A percentile compares a stretch with the other conserved stretches of the same genome.
Conservation (phyloP, 2,888 invertebrate genomes). For the Tetragnatha montana region DNA sequence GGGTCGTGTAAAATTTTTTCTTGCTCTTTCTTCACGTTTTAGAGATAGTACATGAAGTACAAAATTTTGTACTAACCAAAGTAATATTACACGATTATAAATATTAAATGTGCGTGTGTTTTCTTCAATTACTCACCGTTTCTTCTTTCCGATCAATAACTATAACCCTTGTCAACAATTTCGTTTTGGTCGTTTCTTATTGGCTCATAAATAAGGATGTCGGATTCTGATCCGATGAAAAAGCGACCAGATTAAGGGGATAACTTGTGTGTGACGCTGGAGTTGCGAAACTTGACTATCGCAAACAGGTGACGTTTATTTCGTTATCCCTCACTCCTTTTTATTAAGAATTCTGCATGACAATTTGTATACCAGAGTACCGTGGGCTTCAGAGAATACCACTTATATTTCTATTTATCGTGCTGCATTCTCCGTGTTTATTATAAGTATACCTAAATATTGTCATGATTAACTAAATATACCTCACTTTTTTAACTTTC, state of each 20-base stretch:
- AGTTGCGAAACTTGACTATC: not conserved
- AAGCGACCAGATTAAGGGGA: not conserved
- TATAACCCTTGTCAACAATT: not conserved
- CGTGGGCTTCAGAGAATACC: too few relatives aligned
- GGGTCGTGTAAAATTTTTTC: too few relatives aligned
- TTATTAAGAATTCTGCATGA: too few relatives aligned
- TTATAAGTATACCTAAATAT: too few relatives aligned
- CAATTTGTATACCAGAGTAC: too few relatives aligned
- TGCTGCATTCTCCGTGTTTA: too few relatives aligned
- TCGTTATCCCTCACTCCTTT: not conserved
- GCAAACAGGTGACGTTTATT: not conserved
- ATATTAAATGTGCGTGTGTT: not conserved
- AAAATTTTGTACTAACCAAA: not conserved
- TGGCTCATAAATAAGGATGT: not conserved
- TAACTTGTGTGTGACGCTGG: not conserved
- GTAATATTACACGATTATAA: not conserved
- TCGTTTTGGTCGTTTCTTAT: not conserved
- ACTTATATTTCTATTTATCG: too few relatives aligned
- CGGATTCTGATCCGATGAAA: constrained; percentile 1
- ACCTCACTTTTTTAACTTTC: too few relatives aligned
- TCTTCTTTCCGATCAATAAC: not conserved
- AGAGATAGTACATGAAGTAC: too few relatives aligned
- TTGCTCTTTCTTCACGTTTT: too few relatives aligned
- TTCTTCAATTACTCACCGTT: not conserved
- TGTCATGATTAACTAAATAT: too few relatives aligned